phyloP scores from a whole-genome alignment of 2,888 invertebrate species.

The Entomobrya multifasciata region DNA sequence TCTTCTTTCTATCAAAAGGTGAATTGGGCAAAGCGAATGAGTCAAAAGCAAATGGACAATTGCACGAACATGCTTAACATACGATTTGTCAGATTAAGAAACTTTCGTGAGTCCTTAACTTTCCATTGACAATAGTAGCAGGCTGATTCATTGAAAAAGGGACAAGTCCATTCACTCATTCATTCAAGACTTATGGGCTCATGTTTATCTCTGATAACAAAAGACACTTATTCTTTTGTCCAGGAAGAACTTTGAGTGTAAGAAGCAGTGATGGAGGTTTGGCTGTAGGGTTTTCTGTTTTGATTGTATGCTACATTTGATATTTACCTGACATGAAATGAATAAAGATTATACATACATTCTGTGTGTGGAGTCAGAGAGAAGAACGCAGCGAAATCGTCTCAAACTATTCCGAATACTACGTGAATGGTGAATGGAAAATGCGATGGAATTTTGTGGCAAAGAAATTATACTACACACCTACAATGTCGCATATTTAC shows the following conservation, averaged over 20 bases:
- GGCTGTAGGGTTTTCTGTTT: conserved; percentile 1
- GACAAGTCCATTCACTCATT: conserved; percentile 42
- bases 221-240: conserved; percentile 9
- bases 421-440: neutral
- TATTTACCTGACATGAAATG: too few species aligned
- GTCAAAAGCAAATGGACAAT: conserved; percentile 67
- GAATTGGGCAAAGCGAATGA: conserved; percentile 63
- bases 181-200: conserved; percentile 44
- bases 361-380: too few species aligned
- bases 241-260: neutral
- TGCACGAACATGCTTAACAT: conserved; percentile 76
- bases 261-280: neutral
- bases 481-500: conserved; percentile 44
- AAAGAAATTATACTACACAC: conserved; percentile 45
- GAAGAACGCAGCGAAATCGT: too few species aligned
- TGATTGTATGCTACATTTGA: neutral
- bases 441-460: too few species aligned
- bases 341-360: too few species aligned
- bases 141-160: conserved; percentile 40
- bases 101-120: conserved; percentile 68
- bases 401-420: too few species aligned
- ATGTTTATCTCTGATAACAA: conserved; percentile 55
- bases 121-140: conserved; percentile 41
- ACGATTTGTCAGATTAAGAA: conserved; percentile 78
- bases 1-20: conserved; percentile 11